phyloP scores from a whole-genome alignment of 2,113 vertebrate species.

The Melanerpes formicivorus region DNA sequence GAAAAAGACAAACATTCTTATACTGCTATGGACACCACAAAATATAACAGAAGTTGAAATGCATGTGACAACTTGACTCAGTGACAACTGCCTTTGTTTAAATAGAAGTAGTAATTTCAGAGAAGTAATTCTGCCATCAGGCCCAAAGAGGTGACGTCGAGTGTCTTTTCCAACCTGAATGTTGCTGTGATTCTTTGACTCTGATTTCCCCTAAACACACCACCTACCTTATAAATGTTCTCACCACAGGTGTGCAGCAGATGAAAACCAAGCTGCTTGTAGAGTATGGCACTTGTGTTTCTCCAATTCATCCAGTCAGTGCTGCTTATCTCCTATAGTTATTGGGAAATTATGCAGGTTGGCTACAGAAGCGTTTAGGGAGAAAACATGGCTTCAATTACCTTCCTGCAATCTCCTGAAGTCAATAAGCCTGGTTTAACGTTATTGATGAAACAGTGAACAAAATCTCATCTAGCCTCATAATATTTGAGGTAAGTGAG shows the following conservation, averaged over 20 bases:
- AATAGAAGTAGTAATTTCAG: too few species aligned
- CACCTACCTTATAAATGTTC: not conserved
- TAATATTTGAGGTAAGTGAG: not conserved
- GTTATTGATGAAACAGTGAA: not conserved
- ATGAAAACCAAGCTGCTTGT: slow-evolving; percentile 12
- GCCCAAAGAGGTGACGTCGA: too few species aligned
- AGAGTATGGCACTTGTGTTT: not conserved
- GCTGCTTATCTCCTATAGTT: not conserved
- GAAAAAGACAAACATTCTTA: too few species aligned
- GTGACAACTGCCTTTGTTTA: too few species aligned
- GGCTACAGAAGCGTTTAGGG: not conserved
- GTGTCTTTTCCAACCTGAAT: too few species aligned
- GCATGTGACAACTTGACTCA: too few species aligned
- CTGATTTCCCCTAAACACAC: not conserved
- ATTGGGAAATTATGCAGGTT: slow-evolving; percentile 12
- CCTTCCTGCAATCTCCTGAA: not conserved
- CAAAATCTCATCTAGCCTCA: not conserved
- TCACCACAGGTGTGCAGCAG: not conserved
- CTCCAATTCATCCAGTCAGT: not conserved
- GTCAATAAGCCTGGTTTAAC: not conserved
- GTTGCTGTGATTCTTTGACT: too few species aligned
- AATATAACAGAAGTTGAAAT: too few species aligned
- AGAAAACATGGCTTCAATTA: not conserved
- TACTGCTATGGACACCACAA: too few species aligned
- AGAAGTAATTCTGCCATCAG: too few species aligned